Evolutionary conservation across 2,113 vertebrate species (phyloP).

Genomic region (Machaerirhynchus nigripectus): DNA sequence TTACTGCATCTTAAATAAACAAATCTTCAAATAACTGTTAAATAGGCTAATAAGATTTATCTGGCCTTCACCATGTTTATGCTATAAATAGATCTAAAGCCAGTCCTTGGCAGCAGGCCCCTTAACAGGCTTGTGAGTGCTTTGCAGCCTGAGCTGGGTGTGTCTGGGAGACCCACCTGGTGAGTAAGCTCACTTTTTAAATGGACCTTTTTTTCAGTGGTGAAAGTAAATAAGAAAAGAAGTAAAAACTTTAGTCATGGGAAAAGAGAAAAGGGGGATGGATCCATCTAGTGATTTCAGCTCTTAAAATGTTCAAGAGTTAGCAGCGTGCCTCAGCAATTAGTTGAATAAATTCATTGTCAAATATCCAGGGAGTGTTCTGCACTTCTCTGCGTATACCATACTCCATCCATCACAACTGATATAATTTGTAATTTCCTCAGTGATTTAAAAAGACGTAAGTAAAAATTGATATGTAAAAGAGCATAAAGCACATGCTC

Average conservation of each 20-base stretch:
- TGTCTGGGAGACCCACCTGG: conserved; percentile 11
- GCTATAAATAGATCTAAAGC: conserved; percentile 65
- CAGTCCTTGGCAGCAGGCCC: conserved; percentile 8
- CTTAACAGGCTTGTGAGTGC: conserved; percentile 36
- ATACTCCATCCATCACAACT: not conserved
- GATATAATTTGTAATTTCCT: not conserved
- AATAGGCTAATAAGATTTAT: conserved; percentile 57
- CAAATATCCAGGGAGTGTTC: not conserved
- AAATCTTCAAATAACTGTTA: conserved; percentile 36
- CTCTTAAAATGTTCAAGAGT: not conserved
- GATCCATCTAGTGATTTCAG: not conserved
- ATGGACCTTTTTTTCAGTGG: not conserved
- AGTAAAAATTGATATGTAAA: not conserved
- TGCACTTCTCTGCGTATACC: not conserved
- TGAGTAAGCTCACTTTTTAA: conserved; percentile 10
- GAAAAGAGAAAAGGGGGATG: not conserved
- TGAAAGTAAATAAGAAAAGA: not conserved
- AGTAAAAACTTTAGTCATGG: not conserved
- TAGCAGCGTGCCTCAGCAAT: not conserved
- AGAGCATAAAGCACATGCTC: not conserved
- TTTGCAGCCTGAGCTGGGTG: conserved; percentile 22
- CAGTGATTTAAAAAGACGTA: not conserved
- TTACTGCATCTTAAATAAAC: conserved; percentile 45
- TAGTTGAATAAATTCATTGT: not conserved
- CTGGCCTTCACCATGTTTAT: conserved; percentile 22